phyloP scores from a whole-genome alignment of 30 jellyfish, hydroid and myxozoan genomes.

The Pelagia noctiluca region DNA sequence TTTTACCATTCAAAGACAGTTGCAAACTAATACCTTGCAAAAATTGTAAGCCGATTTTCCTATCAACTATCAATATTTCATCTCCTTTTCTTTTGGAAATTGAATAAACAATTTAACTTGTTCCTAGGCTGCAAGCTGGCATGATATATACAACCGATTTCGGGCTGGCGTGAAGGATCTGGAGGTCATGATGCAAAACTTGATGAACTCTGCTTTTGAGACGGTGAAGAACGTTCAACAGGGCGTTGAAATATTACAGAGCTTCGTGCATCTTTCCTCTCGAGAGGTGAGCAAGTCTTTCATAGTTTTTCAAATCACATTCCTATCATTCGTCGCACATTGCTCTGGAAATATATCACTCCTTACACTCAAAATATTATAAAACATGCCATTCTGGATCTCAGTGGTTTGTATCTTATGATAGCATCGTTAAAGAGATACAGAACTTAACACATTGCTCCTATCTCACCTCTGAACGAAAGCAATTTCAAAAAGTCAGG shows the following conservation, averaged over 20 bases:
- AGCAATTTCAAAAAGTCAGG: too few relatives aligned
- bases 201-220: constrained; percentile 92
- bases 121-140: constrained; percentile 96
- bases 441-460: too few relatives aligned
- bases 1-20: too few relatives aligned
- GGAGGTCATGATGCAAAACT: constrained; percentile 95
- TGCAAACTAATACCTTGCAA: too few relatives aligned
- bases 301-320: too few relatives aligned
- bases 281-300: constrained; percentile 89
- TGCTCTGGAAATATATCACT: too few relatives aligned
- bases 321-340: too few relatives aligned
- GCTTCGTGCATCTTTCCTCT: constrained; percentile 88
- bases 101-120: neutral
- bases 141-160: constrained; percentile 93
- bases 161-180: constrained; percentile 93
- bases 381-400: too few relatives aligned
- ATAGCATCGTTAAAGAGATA: too few relatives aligned
- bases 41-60: too few relatives aligned
- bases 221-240: constrained; percentile 91
- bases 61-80: neutral
- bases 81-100: neutral
- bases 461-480: too few relatives aligned
- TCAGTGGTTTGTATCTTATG: neutral
- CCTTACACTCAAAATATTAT: too few relatives aligned
- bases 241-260: constrained; percentile 87